phyloP scores from a whole-genome alignment of 2,888 invertebrate species.

The Plagodis dolabraria region DNA sequence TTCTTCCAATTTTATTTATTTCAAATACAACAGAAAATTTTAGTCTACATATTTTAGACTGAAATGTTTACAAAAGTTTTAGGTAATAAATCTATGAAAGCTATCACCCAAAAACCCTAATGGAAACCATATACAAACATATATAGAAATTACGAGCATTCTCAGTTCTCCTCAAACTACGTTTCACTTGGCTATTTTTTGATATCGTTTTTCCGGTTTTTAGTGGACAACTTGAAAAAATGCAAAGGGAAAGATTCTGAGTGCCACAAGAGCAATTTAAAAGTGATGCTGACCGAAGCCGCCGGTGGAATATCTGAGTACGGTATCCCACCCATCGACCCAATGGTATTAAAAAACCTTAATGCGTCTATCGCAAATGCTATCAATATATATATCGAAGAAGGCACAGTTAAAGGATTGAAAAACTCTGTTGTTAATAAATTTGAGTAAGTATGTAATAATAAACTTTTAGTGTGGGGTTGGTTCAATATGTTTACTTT shows the following conservation, averaged over 20 bases:
- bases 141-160: no score
- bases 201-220: neutral
- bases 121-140: no score
- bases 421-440: constrained; percentile 23
- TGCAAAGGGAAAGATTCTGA: constrained; percentile 30
- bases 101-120: no score
- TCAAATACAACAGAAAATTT: no score
- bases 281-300: constrained; percentile 6
- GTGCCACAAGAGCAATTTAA: constrained; percentile 26
- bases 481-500: no score
- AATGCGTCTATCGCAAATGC: constrained; percentile 6
- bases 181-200: no score
- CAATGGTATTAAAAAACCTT: constrained; percentile 16
- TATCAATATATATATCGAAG: constrained; percentile 7
- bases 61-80: no score
- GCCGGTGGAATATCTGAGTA: constrained; percentile 25
- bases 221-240: constrained; percentile 36
- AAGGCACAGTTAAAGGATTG: constrained; percentile 25
- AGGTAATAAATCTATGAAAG: no score
- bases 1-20: no score
- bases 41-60: no score
- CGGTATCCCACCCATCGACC: constrained; percentile 29
- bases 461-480: no score
- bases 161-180: no score
- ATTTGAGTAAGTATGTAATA: constrained; percentile 36